These are phyloP conservation scores for Chrysocyon brachyurus DNA, from an alignment of 2,797 vertebrate genomes.

Conservation along the genomic window DNA sequence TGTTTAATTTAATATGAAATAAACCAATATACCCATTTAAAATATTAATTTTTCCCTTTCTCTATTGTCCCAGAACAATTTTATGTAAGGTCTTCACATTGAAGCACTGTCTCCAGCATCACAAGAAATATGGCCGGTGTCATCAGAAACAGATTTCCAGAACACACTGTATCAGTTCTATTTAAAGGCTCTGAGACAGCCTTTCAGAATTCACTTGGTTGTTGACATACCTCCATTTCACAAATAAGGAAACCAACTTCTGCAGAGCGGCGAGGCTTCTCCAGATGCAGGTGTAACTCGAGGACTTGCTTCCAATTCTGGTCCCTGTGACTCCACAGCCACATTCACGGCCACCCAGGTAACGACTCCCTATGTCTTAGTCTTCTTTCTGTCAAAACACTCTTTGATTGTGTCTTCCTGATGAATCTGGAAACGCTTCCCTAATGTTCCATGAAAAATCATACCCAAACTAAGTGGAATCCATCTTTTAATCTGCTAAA, in stretches of 20 bases:
- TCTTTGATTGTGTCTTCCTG: too few relatives aligned
- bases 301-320: fast-evolving
- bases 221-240: too few relatives aligned
- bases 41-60: not conserved
- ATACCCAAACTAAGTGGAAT: too few relatives aligned
- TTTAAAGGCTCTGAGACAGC: not conserved
- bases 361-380: fast-evolving
- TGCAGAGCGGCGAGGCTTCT: fast-evolving
- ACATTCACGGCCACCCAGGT: fast-evolving
- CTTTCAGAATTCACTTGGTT: too few relatives aligned
- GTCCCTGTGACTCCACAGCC: not conserved
- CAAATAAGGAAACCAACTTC: not conserved
- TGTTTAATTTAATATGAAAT: too few relatives aligned
- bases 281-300: fast-evolving
- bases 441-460: not conserved
- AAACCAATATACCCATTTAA: not conserved
- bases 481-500: not conserved
- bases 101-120: not conserved
- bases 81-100: not conserved
- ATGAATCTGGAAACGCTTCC: not conserved
- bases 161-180: not conserved
- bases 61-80: too few relatives aligned
- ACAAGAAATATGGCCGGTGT: fast-evolving
- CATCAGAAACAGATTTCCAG: not conserved
- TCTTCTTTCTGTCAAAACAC: not conserved